These are phyloP conservation scores for Cotesia typhae DNA, from an alignment of 1,140 invertebrate species.

Conservation along the genomic window DNA sequence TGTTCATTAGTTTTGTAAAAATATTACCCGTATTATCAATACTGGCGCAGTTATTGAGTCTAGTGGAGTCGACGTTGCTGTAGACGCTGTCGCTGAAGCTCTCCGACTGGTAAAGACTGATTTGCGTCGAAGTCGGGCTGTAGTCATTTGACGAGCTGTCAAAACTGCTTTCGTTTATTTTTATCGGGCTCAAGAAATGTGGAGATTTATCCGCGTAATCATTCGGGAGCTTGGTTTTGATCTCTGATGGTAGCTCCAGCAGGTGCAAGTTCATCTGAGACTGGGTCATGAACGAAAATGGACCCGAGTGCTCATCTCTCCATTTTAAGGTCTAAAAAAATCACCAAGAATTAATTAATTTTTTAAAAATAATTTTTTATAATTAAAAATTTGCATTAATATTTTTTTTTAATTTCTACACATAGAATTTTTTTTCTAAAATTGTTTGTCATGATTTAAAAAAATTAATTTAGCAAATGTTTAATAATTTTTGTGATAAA, in stretches of 20 bases:
- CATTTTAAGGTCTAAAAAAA: constrained; percentile 65
- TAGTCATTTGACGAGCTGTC: constrained; percentile 53
- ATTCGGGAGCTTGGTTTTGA: constrained; percentile 44
- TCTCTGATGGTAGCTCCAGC: constrained; percentile 50
- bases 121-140: constrained; percentile 48
- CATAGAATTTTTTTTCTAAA: neutral
- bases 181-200: constrained; percentile 52
- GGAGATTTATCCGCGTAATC: constrained; percentile 48
- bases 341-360: no score
- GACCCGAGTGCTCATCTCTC: constrained; percentile 80
- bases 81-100: constrained; percentile 53
- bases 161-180: constrained; percentile 48
- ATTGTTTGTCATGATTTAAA: no score
- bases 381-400: neutral
- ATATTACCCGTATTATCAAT: constrained; percentile 53
- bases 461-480: no score
- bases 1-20: constrained; percentile 59
- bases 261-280: constrained; percentile 78
- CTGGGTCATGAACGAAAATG: constrained; percentile 81
- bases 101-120: constrained; percentile 55
- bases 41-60: constrained; percentile 43
- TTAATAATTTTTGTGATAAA: no score
- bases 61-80: constrained; percentile 49
- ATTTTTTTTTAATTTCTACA: constrained; percentile 5
- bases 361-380: no score